Base-by-base conservation (phyloP, 1,140 invertebrate genomes). In the Drosophila neocordata region DNA sequence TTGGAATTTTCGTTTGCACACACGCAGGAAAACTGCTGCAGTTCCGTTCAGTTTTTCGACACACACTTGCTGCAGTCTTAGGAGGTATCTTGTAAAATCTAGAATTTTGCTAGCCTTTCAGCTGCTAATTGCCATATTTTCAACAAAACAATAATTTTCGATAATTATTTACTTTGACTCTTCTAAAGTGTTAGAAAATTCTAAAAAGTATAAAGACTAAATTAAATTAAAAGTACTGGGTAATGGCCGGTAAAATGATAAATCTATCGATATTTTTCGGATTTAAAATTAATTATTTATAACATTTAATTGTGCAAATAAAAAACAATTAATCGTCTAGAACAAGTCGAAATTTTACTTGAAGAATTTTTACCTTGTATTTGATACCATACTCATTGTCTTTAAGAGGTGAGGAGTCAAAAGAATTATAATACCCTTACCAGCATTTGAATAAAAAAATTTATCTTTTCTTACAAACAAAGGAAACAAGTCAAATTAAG, bases 1-100 rank as follows among this genome's bases (percentile, higher is more conserved):
- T 69, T 79, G 83, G 83, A 88, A 88, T 88, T 88, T 85, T 69
- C 56, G 52, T 87, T 75, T 64, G 55, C 48, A 56, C 15, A 12
- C 8, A 48, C 41, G 20, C 41, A 48, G 2, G 15, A 20, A 20
- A 48, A 75, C 69, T 66, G 62, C 55, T 34, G 35, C 18, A 31
- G 15, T 22, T 51, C 37, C 5, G 2, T 53, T 15, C 22, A 37
- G 1, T 73, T 22, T 24, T 11, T 27, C 35, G 35, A 41, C 44
- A 69, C 59, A 20, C 41, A 48, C 41, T 48, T 65, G 67, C 31
- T 27, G 34, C 52, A 64, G 35, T 48, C 57, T 53, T 18, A 34
- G 35, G 15, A 48, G 18, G 35, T 34, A 37, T n/a, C n/a, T n/a
- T 24, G 48, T 0, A 55, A 15, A 41, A 18, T 56, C 22, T 64